Evolutionary conservation across 2,797 vertebrate species (phyloP).

Genomic region (Phataginus tetradactyla): DNA sequence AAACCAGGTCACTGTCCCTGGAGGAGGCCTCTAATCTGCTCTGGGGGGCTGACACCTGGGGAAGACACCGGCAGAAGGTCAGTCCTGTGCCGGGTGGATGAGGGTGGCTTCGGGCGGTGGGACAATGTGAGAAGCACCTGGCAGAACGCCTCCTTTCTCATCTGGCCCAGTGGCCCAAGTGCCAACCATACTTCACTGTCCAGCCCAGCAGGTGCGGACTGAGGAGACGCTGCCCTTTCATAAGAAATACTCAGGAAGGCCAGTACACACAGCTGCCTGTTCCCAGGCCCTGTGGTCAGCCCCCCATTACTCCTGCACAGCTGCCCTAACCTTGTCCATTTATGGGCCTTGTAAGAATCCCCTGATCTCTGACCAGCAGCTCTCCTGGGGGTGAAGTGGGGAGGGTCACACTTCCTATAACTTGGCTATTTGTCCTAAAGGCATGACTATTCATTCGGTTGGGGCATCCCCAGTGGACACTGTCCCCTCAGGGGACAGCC

Average conservation of each 20-base stretch:
- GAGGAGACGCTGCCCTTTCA: neutral
- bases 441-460: neutral
- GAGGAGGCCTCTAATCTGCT: slow-evolving; percentile 55
- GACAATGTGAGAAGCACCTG: neutral
- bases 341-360: rapidly evolving
- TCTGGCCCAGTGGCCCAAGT: neutral
- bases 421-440: neutral
- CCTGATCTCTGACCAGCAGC: neutral
- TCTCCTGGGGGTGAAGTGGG: neutral
- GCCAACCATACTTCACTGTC: neutral
- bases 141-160: neutral
- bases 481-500: neutral
- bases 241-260: neutral
- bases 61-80: neutral
- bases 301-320: rapidly evolving
- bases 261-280: too few species aligned
- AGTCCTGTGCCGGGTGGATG: neutral
- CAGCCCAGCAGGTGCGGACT: rapidly evolving
- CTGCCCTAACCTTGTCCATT: neutral
- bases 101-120: neutral
- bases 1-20: slow-evolving; percentile 43
- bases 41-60: neutral
- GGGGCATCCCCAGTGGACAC: neutral
- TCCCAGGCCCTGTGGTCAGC: neutral
- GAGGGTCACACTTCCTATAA: neutral